Percentiles rank a stretch among this genome's conserved stretches.
phyloP scores from a whole-genome alignment of 2,113 vertebrate species.

The Meriones unguiculatus region DNA sequence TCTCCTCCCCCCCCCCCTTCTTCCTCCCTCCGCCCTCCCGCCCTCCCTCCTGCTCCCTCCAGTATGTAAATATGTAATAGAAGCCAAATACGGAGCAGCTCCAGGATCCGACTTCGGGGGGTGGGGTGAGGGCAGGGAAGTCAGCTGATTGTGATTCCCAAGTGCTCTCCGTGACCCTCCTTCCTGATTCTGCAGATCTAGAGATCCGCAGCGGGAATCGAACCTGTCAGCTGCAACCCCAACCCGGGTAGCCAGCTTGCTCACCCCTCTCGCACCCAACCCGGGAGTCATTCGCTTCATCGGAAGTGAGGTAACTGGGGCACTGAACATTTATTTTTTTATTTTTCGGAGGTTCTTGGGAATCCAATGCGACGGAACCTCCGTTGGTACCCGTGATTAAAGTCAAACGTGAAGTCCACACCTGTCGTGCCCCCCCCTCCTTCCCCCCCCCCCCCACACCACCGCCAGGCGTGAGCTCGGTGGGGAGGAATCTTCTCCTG shows the following conservation, averaged over 20 bases:
- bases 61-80: conserved; percentile 91
- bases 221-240: conserved; percentile 17
- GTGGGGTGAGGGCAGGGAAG: conserved; percentile 15
- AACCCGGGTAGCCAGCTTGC: conserved; percentile 68
- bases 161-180: background rate
- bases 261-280: conserved; percentile 77
- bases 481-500: conserved; percentile 75
- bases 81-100: conserved; percentile 94
- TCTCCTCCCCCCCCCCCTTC: conserved; percentile 66
- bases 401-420: background rate
- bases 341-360: conserved; percentile 20
- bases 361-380: conserved; percentile 47
- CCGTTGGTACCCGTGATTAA: conserved; percentile 23
- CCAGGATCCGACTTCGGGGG: conserved; percentile 88
- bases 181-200: conserved; percentile 5
- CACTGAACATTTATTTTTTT: conserved; percentile 59
- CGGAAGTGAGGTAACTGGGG: conserved; percentile 80
- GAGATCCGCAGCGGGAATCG: conserved; percentile 16
- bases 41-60: conserved; percentile 82
- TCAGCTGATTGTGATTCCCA: background rate
- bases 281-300: conserved; percentile 83
- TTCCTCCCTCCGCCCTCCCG: conserved; percentile 43
- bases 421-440: background rate
- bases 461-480: conserved; percentile 65
- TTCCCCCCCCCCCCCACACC: conserved; percentile 50